These are phyloP conservation scores for Sylvietta virens DNA, from an alignment of 2,113 vertebrate species.

Conservation along the genomic window DNA sequence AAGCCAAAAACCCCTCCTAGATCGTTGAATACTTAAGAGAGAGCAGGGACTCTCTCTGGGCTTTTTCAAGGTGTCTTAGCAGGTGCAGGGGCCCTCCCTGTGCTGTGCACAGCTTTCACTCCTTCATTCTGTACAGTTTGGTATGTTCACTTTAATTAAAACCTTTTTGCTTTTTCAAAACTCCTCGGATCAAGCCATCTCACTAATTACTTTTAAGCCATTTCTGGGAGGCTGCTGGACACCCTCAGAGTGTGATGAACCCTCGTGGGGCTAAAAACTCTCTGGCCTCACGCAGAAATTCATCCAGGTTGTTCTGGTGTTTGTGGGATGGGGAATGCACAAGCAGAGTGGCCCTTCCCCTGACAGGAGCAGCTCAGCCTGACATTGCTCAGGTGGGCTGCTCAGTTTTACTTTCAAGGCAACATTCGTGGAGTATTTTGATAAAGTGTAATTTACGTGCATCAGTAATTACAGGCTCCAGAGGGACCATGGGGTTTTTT, in stretches of 20 bases:
- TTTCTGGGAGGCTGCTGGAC: not conserved
- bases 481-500: not conserved
- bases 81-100: not conserved
- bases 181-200: not conserved
- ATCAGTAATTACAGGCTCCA: not conserved
- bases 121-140: not conserved
- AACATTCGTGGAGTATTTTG: not conserved
- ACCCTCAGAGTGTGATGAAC: too few species aligned
- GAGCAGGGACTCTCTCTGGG: not conserved
- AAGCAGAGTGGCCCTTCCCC: rapidly evolving
- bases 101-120: too few species aligned
- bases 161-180: not conserved
- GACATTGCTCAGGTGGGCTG: not conserved
- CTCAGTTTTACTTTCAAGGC: not conserved
- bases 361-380: not conserved
- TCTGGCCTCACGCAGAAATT: not conserved
- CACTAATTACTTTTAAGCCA: not conserved
- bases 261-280: too few species aligned
- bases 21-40: not conserved
- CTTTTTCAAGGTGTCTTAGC: not conserved
- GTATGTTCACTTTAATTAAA: not conserved
- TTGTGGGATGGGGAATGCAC: not conserved
- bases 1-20: not conserved
- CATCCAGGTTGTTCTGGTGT: not conserved
- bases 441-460: not conserved